A percentile compares a stretch with the other conserved stretches of the same genome.
These are phyloP conservation scores for Sarcophaga caerulescens DNA, from an alignment of 2,888 invertebrate species.

Conservation along the genomic window DNA sequence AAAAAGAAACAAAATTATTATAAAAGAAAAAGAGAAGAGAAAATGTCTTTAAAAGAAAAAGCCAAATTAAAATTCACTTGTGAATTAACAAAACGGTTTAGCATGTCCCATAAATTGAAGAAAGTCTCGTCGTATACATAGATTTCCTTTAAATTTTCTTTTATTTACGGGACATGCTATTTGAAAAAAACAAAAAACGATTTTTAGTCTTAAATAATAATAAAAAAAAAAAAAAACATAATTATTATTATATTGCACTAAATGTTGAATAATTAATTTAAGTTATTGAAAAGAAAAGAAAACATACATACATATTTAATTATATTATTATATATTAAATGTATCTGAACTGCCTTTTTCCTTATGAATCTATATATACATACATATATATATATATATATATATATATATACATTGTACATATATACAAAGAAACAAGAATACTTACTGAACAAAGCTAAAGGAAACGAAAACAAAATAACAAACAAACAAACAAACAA, in stretches of 20 bases:
- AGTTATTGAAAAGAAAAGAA: conserved; percentile 30
- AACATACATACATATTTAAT: background rate
- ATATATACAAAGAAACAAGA: conserved; percentile 20
- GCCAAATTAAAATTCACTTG: conserved; percentile 48
- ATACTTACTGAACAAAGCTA: background rate
- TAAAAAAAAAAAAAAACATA: conserved; percentile 17
- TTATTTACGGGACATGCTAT: conserved; percentile 63
- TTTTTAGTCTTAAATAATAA: conserved; percentile 33
- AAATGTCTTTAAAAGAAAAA: conserved; percentile 61
- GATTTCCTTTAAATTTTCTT: background rate
- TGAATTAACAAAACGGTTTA: conserved; percentile 46
- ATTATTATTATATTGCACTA: conserved; percentile 50
- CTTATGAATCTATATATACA: conserved; percentile 53
- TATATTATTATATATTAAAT: conserved; percentile 34
- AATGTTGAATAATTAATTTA: conserved; percentile 56
- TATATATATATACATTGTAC: conserved; percentile 28
- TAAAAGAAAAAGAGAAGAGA: conserved; percentile 30
- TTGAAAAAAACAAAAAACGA: background rate
- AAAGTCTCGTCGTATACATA: background rate
- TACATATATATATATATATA: conserved; percentile 9
- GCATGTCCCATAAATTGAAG: conserved; percentile 63
- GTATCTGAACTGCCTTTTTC: conserved; percentile 69
- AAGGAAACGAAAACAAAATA: no score
- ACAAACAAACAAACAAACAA: no score
- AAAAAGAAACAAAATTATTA: conserved; percentile 6